Percentiles rank a stretch among this genome's conserved stretches.
Evolutionary conservation across 2,888 invertebrate species (phyloP).

Genomic region (Strigamia crassipes): DNA sequence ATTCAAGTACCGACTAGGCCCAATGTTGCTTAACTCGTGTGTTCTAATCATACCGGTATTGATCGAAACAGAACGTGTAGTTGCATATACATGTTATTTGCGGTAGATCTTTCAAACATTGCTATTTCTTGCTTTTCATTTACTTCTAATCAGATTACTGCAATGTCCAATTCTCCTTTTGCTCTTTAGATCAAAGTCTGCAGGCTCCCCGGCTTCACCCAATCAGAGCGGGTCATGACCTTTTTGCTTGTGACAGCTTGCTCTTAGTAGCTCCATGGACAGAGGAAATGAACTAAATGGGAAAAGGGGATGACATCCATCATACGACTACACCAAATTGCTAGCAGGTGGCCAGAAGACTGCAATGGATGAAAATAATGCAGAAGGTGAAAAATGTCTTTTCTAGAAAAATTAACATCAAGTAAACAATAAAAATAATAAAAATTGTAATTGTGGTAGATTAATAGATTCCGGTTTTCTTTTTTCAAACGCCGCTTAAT

Average conservation of each 20-base stretch:
- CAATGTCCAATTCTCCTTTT: conserved; percentile 18
- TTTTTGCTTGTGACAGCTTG: conserved; percentile 28
- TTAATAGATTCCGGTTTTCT: background rate
- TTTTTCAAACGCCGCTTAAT: background rate
- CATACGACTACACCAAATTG: conserved; percentile 1
- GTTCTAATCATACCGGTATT: no score
- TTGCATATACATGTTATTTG: no score
- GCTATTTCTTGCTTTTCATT: background rate
- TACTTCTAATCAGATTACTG: conserved; percentile 1
- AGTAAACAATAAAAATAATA: background rate
- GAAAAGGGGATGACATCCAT: conserved; percentile 24
- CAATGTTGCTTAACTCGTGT: no score
- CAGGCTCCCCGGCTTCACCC: conserved; percentile 8
- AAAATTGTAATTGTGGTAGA: background rate
- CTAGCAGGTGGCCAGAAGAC: background rate
- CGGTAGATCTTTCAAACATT: background rate
- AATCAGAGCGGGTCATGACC: conserved; percentile 18
- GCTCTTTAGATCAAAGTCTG: conserved; percentile 12
- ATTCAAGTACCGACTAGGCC: no score
- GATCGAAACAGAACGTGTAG: no score
- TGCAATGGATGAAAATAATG: background rate
- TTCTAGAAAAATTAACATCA: background rate
- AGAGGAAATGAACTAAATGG: conserved; percentile 23
- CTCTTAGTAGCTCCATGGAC: conserved; percentile 30
- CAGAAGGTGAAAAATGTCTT: background rate